Conservation (phyloP, 2,797 vertebrate genomes). For the Acomys russatus region DNA sequence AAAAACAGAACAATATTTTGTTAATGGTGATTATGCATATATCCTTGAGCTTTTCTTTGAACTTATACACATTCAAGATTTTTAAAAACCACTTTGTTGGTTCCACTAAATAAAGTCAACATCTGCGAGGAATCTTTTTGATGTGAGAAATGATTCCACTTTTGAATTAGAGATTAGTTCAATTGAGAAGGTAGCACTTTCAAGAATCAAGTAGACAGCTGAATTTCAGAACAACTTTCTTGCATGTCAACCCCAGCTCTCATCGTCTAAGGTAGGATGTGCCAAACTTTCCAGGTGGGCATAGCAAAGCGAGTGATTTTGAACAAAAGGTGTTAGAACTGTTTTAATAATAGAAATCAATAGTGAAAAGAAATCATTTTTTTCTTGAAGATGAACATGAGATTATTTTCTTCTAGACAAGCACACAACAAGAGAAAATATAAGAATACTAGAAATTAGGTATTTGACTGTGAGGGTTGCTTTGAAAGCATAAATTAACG, state of each 20-base stretch:
- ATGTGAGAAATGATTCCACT: slow-evolving; percentile 49
- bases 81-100: not conserved
- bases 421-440: slow-evolving; percentile 35
- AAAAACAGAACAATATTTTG: slow-evolving; percentile 40
- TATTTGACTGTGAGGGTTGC: not conserved
- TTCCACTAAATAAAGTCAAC: not conserved
- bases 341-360: slow-evolving; percentile 60
- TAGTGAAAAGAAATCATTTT: not conserved
- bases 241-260: not conserved
- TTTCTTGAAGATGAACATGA: not conserved
- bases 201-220: slow-evolving; percentile 2
- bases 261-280: not conserved
- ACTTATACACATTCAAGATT: not conserved
- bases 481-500: not conserved
- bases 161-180: slow-evolving; percentile 54
- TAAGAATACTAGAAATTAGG: slow-evolving; percentile 46
- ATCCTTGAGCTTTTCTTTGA: not conserved
- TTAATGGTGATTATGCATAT: slow-evolving; percentile 36
- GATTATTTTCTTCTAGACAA: slow-evolving; percentile 23
- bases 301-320: slow-evolving; percentile 18
- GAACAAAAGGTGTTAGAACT: slow-evolving; percentile 27
- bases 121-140: slow-evolving; percentile 32
- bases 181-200: slow-evolving; percentile 47
- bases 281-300: not conserved
- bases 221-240: slow-evolving; percentile 2